phyloP scores from a whole-genome alignment of 1,140 invertebrate genomes.

The Drosophila bifasciata region DNA sequence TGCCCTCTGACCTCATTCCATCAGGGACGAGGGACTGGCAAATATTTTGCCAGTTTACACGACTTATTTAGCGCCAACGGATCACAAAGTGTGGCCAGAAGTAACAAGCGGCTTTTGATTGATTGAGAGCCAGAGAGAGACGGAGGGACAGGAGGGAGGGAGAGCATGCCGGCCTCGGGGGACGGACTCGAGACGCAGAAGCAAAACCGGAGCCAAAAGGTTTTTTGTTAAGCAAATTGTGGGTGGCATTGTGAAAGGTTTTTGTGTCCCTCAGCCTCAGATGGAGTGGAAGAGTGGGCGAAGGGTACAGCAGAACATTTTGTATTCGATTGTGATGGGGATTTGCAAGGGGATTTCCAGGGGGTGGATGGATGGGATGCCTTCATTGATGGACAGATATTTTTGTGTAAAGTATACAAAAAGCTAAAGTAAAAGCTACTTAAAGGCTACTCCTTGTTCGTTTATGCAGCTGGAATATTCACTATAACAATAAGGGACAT shows the following conservation, averaged over 20 bases:
- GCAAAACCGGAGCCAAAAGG: constrained; percentile 77
- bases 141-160: too few relatives aligned
- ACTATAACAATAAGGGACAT: too few relatives aligned
- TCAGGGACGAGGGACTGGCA: constrained; percentile 17
- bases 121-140: constrained; percentile 50
- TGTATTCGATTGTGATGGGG: constrained; percentile 46
- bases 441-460: too few relatives aligned
- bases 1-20: constrained; percentile 1
- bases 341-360: constrained; percentile 47
- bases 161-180: constrained; percentile 10
- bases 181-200: constrained; percentile 7
- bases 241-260: constrained; percentile 48
- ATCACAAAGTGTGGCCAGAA: constrained; percentile 43
- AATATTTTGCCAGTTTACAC: constrained; percentile 75
- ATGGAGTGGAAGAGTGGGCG: not conserved
- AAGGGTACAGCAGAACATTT: constrained; percentile 60
- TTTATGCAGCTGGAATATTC: too few relatives aligned
- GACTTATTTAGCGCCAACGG: constrained; percentile 66
- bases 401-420: too few relatives aligned
- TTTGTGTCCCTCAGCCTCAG: not conserved
- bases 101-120: constrained; percentile 72
- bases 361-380: not conserved
- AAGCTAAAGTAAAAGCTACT: too few relatives aligned
- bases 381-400: not conserved
- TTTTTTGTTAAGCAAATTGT: constrained; percentile 81